phyloP scores from a whole-genome alignment of 2,888 invertebrate species.

The Orthonevra nobilis region DNA sequence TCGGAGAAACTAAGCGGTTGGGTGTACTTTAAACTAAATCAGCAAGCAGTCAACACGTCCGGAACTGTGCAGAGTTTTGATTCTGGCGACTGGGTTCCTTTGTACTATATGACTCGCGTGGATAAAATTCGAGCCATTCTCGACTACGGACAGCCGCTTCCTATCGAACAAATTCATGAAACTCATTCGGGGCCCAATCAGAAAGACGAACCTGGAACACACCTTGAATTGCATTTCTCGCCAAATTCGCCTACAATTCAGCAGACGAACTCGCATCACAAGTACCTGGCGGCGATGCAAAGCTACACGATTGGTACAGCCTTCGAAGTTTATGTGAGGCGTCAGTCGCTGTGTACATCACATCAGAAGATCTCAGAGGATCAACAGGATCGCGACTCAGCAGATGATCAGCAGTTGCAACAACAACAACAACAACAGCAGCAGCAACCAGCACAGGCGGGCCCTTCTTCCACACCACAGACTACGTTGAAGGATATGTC shows the following conservation, averaged over 20 bases:
- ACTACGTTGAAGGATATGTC: slow-evolving; percentile 77
- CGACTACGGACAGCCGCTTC: slow-evolving; percentile 79
- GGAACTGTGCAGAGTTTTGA: slow-evolving; percentile 71
- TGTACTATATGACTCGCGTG: slow-evolving; percentile 79
- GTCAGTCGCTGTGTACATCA: slow-evolving; percentile 77
- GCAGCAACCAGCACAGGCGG: slow-evolving; percentile 60
- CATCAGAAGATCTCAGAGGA: slow-evolving; percentile 40
- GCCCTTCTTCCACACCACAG: slow-evolving; percentile 72
- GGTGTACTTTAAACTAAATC: slow-evolving; percentile 80
- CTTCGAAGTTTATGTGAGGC: slow-evolving; percentile 79
- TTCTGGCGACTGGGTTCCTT: slow-evolving; percentile 77
- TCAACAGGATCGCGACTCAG: slow-evolving; percentile 25
- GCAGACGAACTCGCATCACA: slow-evolving; percentile 76
- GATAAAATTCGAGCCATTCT: slow-evolving; percentile 80
- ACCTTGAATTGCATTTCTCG: slow-evolving; percentile 78
- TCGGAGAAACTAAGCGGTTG: slow-evolving; percentile 78
- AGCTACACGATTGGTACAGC: slow-evolving; percentile 79
- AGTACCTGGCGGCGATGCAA: slow-evolving; percentile 75
- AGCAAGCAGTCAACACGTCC: slow-evolving; percentile 77
- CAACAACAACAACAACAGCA: too few relatives aligned
- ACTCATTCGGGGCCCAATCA: slow-evolving; percentile 74
- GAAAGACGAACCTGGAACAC: slow-evolving; percentile 79
- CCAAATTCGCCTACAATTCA: slow-evolving; percentile 77
- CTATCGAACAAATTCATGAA: slow-evolving; percentile 77
- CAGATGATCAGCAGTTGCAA: slow-evolving; percentile 55